phyloP scores from a whole-genome alignment of 1,140 invertebrate species.

The Arctopsyche grandis region DNA sequence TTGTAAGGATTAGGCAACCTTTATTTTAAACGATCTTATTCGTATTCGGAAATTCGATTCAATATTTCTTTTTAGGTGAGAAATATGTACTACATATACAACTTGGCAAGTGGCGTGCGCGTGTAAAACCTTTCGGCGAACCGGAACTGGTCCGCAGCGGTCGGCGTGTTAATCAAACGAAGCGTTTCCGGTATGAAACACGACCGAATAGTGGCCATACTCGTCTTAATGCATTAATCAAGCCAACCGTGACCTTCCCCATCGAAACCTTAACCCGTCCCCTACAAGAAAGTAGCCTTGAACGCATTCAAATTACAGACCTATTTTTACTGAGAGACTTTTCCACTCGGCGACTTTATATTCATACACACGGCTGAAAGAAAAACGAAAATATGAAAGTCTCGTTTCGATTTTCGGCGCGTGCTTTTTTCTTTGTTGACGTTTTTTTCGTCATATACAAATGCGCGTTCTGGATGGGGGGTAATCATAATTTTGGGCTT shows the following conservation, averaged over 20 bases:
- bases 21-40: too few relatives aligned
- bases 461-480: background rate
- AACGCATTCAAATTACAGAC: background rate
- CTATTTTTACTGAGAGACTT: background rate
- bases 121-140: too few relatives aligned
- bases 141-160: background rate
- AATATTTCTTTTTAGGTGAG: too few relatives aligned
- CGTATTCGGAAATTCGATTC: too few relatives aligned
- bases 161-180: constrained; percentile 27
- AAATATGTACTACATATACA: too few relatives aligned
- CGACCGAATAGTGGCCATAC: background rate
- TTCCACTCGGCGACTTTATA: background rate
- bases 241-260: constrained; percentile 2
- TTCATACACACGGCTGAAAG: too few relatives aligned
- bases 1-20: too few relatives aligned
- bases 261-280: constrained; percentile 3
- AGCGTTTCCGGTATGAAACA: constrained; percentile 1
- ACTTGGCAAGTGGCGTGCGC: too few relatives aligned
- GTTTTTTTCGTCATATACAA: background rate
- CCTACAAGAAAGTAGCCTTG: background rate
- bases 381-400: background rate
- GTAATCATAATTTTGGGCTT: constrained; percentile 7
- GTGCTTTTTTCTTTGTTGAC: background rate
- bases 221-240: background rate
- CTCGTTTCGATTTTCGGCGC: background rate